Evolutionary conservation across 1,140 invertebrate genomes (phyloP), one percentile per base, ranked within the genome.

Genomic region (Hesperophylax magnus): DNA sequence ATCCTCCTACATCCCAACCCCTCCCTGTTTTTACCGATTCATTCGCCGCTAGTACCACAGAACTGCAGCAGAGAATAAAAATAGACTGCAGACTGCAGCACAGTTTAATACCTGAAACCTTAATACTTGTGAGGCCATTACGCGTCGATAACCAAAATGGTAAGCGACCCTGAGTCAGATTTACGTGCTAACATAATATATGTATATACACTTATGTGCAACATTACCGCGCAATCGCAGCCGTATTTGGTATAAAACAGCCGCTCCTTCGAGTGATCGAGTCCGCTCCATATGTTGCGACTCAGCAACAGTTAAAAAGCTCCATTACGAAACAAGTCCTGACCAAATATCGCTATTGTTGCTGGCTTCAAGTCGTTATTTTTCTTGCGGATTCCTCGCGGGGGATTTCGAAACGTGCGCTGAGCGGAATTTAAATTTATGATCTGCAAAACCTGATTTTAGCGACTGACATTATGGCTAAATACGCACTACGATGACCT

Each of bases 271-370:
- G 63, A 47, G 39, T 14, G 39, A 47, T 47, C 39, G 39, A 31
- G 63, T 67, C 24, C 24, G 17, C 17, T 67, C 63, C 63, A 67
- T 67, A 67, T 67, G 63, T 27, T 27, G 27, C 39, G 39, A 67
- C 24, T 47, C 11, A 15, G n/a, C n/a, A 34, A 67, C 34, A 18
- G 24, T 67, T 34, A 31, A 39, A 67, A 67, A 67, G 17, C 11
- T n/a, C 14, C 24, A 39, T 67, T 31, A 27, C 63, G 27, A 31
- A 67, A 67, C 63, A 18, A 34, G 63, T 67, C 63, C 63, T 67
- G 63, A 67, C 63, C 63, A 67, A 67, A 67, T 34, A 67, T 67
- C 63, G 34, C 63, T 31, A 67, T 67, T 67, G 63, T 67, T 39
- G 58, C 58, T 22, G 58, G 18, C 18, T 61, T 61, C 58, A 20